phyloP scores from a whole-genome alignment of 2,888 invertebrate genomes.

The Macaria notata region DNA sequence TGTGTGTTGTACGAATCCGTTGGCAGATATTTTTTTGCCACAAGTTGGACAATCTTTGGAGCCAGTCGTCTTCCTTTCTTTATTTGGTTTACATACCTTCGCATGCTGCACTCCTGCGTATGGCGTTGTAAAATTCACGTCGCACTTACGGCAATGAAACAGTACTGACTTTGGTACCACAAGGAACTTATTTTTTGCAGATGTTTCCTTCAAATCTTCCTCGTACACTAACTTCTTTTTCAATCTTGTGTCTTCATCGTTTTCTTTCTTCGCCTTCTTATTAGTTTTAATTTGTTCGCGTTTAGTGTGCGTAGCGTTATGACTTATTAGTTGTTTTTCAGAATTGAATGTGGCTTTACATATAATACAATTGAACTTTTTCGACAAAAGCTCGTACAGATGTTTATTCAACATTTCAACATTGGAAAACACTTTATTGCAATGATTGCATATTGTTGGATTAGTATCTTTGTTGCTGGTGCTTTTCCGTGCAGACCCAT shows the following conservation, averaged over 20 bases:
- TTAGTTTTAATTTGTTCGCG: conserved; percentile 10
- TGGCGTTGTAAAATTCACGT: conserved; percentile 39
- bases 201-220: conserved; percentile 9
- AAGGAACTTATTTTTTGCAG: neutral
- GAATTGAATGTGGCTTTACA: conserved; percentile 21
- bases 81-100: neutral
- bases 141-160: conserved; percentile 45
- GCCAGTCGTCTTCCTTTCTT: neutral
- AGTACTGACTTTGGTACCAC: conserved; percentile 40
- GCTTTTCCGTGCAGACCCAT: conserved; percentile 21
- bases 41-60: no score
- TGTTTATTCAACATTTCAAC: conserved; percentile 49
- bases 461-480: conserved; percentile 13
- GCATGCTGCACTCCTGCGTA: conserved; percentile 15
- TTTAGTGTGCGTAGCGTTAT: conserved; percentile 25
- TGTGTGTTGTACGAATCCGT: conserved; percentile 29
- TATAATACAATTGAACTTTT: conserved; percentile 32
- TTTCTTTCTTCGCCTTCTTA: conserved; percentile 14
- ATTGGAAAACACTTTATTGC: conserved; percentile 44
- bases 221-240: conserved; percentile 7
- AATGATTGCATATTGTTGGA: conserved; percentile 47
- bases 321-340: conserved; percentile 20
- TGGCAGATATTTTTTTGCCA: no score
- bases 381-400: conserved; percentile 46
- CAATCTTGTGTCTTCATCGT: neutral